phyloP scores from a whole-genome alignment of 2,797 vertebrate species.

The Thripadectes ignobilis region DNA sequence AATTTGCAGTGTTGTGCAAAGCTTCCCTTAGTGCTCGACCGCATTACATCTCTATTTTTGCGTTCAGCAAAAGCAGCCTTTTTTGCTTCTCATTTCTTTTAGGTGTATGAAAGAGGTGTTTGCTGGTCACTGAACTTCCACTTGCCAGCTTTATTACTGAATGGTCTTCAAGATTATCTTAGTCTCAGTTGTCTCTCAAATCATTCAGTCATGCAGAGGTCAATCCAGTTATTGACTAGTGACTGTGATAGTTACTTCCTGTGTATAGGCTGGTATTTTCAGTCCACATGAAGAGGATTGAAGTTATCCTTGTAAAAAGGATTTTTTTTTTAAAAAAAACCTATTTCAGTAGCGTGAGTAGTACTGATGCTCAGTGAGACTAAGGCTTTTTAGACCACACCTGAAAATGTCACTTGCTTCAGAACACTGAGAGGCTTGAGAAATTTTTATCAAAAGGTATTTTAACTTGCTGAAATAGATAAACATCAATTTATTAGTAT shows the following conservation, averaged over 20 bases:
- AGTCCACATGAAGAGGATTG: neutral
- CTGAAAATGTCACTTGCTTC: neutral
- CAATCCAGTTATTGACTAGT: neutral
- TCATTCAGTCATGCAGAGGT: neutral
- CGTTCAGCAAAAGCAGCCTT: neutral
- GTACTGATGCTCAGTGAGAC: neutral
- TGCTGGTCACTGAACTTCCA: neutral
- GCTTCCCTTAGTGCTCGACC: neutral
- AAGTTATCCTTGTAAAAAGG: neutral
- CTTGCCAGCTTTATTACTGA: neutral
- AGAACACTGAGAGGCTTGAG: neutral
- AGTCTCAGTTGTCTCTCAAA: neutral
- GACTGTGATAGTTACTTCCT: neutral
- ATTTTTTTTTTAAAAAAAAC: neutral
- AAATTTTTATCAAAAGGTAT: neutral
- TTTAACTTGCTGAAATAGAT: neutral
- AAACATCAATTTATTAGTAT: neutral
- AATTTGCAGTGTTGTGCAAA: neutral
- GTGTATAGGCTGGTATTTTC: neutral
- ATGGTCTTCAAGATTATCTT: neutral
- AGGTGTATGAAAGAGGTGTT: neutral
- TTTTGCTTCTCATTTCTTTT: neutral
- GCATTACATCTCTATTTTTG: neutral
- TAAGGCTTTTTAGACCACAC: neutral
- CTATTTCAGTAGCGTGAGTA: neutral